Evolutionary conservation across 2,113 vertebrate genomes (phyloP).

Genomic region (Sapajus apella): DNA sequence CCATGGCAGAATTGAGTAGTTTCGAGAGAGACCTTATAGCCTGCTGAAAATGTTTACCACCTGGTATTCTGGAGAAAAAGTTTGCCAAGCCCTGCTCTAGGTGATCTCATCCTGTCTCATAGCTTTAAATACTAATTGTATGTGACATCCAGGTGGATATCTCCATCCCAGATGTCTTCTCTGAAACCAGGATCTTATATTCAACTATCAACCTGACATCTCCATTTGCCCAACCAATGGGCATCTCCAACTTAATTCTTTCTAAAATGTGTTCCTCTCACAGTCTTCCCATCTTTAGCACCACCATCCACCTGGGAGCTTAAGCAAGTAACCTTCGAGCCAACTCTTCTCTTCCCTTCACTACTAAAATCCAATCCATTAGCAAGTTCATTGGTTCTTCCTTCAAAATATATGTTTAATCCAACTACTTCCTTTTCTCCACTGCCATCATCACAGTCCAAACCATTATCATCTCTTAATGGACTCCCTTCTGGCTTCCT

Average conservation of each 20-base stretch:
- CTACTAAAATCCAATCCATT: not conserved
- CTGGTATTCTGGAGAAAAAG: not conserved
- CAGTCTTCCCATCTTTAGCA: not conserved
- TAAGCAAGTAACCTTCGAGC: not conserved
- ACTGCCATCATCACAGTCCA: not conserved
- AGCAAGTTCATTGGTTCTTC: not conserved
- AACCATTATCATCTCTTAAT: not conserved
- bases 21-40: not conserved
- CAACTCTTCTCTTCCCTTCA: not conserved
- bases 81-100: not conserved
- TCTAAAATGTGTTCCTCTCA: not conserved
- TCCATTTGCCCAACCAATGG: not conserved
- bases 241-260: not conserved
- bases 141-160: not conserved
- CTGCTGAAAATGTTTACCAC: not conserved
- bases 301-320: too few relatives aligned
- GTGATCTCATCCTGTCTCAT: not conserved
- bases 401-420: not conserved
- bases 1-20: not conserved
- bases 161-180: not conserved
- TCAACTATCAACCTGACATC: not conserved
- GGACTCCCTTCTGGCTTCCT: too few relatives aligned
- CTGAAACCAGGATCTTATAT: not conserved
- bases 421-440: not conserved
- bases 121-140: not conserved